These are phyloP conservation scores for Ephestia elutella DNA, from an alignment of 1,140 invertebrate genomes.

Conservation along the genomic window DNA sequence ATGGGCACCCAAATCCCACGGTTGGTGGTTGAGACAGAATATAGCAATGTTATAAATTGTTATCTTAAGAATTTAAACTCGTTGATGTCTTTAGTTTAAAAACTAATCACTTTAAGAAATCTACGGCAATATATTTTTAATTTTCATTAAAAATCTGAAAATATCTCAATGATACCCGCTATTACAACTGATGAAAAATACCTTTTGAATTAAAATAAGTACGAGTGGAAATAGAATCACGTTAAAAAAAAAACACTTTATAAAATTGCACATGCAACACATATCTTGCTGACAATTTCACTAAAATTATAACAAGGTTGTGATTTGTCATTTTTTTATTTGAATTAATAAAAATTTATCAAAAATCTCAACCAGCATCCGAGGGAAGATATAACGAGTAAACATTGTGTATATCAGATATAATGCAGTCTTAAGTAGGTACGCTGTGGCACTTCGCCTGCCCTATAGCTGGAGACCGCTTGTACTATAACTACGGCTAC, in stretches of 20 bases:
- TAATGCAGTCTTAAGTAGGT: constrained; percentile 56
- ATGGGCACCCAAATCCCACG: constrained; percentile 29
- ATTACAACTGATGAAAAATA: too few species aligned
- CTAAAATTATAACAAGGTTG: too few species aligned
- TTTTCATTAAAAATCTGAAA: too few species aligned
- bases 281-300: too few species aligned
- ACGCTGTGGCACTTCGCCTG: constrained; percentile 43
- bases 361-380: constrained; percentile 12
- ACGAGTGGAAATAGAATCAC: too few species aligned
- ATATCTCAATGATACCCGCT: too few species aligned
- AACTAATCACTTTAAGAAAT: background rate
- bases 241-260: too few species aligned
- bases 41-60: constrained; percentile 4
- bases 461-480: constrained; percentile 42
- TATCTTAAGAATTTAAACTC: background rate
- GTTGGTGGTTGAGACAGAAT: constrained; percentile 26
- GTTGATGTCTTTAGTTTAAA: background rate
- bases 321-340: too few species aligned
- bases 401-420: constrained; percentile 47
- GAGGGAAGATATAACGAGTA: constrained; percentile 41
- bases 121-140: too few species aligned
- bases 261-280: too few species aligned
- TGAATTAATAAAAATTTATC: too few species aligned
- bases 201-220: too few species aligned
- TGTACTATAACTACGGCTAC: constrained; percentile 45